A percentile compares a stretch with the other conserved stretches of the same genome.
phyloP scores from a whole-genome alignment of 2,888 invertebrate species.

The Caenorhabditis sp. region DNA sequence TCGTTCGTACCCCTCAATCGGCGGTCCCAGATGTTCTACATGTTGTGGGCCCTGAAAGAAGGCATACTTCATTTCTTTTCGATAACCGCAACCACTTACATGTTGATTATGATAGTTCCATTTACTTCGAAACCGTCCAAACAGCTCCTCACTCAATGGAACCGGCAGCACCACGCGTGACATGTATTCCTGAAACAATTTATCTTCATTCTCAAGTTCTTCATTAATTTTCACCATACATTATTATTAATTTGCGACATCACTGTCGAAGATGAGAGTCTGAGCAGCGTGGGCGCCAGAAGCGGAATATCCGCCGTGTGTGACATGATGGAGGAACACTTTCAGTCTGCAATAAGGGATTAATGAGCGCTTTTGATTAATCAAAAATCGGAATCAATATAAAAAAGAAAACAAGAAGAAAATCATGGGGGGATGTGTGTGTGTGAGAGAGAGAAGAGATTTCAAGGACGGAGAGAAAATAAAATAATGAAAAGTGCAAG shows the following conservation, averaged over 20 bases:
- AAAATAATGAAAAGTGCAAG: constrained; percentile 31
- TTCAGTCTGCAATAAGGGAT: not conserved
- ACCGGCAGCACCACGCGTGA: constrained; percentile 55
- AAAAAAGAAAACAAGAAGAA: constrained; percentile 5
- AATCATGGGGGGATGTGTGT: constrained; percentile 1
- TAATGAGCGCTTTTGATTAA: not conserved
- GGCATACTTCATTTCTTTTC: too few relatives aligned
- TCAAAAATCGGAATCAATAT: constrained; percentile 17
- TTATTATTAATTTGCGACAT: constrained; percentile 36
- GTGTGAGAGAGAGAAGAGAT: constrained; percentile 28
- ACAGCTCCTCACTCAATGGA: constrained; percentile 63
- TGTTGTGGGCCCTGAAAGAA: constrained; percentile 6
- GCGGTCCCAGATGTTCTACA: constrained; percentile 5
- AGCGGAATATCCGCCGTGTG: constrained; percentile 70
- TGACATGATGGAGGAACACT: constrained; percentile 36
- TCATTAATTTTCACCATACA: too few relatives aligned
- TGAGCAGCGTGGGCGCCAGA: constrained; percentile 69
- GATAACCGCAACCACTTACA: too few relatives aligned
- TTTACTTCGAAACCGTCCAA: constrained; percentile 59
- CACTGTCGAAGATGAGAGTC: constrained; percentile 64
- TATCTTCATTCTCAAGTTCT: too few relatives aligned
- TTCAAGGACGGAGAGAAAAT: not conserved
- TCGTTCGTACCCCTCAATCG: constrained; percentile 23
- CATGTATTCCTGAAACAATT: constrained; percentile 53
- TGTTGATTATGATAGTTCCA: constrained; percentile 55